A percentile compares a stretch with the other conserved stretches of the same genome.
These are phyloP conservation scores for Orius insidiosus DNA, from an alignment of 1,140 invertebrate species.

Conservation along the genomic window DNA sequence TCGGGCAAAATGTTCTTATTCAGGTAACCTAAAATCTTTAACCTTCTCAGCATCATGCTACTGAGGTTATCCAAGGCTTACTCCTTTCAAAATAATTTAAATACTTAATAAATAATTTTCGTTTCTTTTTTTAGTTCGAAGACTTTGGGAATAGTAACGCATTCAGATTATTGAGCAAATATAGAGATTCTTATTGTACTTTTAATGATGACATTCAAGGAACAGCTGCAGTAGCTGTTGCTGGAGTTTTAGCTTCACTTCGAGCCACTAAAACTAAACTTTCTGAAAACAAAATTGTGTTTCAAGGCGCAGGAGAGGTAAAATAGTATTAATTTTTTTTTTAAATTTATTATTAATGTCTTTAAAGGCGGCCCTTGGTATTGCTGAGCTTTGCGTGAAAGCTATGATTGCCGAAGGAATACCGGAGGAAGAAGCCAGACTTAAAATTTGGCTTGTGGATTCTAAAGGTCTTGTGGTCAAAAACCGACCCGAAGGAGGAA, in stretches of 20 bases:
- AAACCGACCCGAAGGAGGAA: conserved; percentile 49
- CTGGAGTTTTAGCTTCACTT: conserved; percentile 71
- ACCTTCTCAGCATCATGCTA: too few relatives aligned
- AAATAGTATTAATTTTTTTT: conserved; percentile 16
- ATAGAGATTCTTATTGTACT: conserved; percentile 70
- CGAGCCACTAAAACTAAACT: conserved; percentile 58
- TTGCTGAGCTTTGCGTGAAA: conserved; percentile 70
- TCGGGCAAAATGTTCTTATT: conserved; percentile 63
- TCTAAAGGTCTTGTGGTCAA: conserved; percentile 63
- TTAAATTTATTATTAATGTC: conserved; percentile 10
- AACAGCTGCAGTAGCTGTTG: conserved; percentile 75
- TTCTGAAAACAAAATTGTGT: conserved; percentile 66
- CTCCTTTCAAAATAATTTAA: too few relatives aligned
- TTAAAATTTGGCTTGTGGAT: conserved; percentile 54
- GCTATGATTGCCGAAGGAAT: conserved; percentile 71
- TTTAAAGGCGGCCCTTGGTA: conserved; percentile 60
- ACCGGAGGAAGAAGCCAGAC: conserved; percentile 45
- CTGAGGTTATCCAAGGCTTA: too few relatives aligned
- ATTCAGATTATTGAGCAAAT: conserved; percentile 69
- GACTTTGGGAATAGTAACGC: conserved; percentile 89
- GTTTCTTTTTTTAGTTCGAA: conserved; percentile 75
- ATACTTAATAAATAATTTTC: too few relatives aligned
- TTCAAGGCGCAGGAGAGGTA: conserved; percentile 83
- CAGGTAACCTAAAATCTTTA: conserved; percentile 21
- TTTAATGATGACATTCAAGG: conserved; percentile 97